phyloP scores from a whole-genome alignment of 23 tunicate species.

The Halocynthia roretzi region DNA sequence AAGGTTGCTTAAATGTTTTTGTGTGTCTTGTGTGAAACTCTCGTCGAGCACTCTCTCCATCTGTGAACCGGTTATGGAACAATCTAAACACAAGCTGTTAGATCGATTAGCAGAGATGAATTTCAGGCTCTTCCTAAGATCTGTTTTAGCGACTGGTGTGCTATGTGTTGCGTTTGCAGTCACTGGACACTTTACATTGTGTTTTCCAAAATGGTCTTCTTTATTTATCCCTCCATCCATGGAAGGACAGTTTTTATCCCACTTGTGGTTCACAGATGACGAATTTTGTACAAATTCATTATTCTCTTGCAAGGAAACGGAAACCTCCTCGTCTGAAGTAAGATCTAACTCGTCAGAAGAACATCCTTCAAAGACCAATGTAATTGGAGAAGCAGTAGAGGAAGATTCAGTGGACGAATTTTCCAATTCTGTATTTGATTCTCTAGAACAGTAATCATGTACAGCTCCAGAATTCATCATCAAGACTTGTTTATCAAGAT shows the following conservation, averaged over 20 bases:
- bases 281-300: too few species aligned
- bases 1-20: background rate
- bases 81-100: background rate
- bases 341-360: background rate
- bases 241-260: too few species aligned
- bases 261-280: too few species aligned
- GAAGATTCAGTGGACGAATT: background rate
- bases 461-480: too few species aligned
- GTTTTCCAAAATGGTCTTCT: background rate
- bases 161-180: background rate
- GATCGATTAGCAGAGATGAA: too few species aligned
- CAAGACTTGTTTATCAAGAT: too few species aligned
- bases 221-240: too few species aligned
- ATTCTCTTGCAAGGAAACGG: too few species aligned
- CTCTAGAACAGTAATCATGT: too few species aligned
- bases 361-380: background rate
- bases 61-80: constrained; percentile 42
- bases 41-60: constrained; percentile 24
- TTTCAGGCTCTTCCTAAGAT: too few species aligned
- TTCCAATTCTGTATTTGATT: too few species aligned
- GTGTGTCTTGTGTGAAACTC: constrained; percentile 2
- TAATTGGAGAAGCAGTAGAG: background rate
- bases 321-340: background rate
- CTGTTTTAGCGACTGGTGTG: background rate
- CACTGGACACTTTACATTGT: background rate